Evolutionary conservation across 2,113 vertebrate species (phyloP).

Genomic region (Neomonachus schauinslandi): DNA sequence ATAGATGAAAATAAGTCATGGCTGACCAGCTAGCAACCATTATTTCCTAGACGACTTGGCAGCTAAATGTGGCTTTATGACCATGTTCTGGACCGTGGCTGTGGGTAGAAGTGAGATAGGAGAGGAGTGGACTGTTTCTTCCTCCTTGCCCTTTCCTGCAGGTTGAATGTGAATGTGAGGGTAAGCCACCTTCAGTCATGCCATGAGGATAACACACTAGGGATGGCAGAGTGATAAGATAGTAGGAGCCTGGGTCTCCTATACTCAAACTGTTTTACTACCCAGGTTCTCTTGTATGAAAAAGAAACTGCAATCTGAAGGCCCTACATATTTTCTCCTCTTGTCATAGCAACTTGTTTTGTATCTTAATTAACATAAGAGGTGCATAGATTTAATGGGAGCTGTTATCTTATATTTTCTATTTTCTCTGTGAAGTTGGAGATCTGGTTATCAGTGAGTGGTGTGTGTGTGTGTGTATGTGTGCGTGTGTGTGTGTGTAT

Average conservation of each 20-base stretch:
- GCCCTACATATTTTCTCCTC: neutral
- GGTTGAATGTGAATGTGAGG: neutral
- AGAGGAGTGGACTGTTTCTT: neutral
- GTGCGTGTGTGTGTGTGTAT: neutral
- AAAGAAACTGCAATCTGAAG: neutral
- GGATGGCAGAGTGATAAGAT: neutral
- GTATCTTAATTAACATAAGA: constrained; percentile 23
- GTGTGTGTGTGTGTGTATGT: neutral
- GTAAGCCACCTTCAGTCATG: neutral
- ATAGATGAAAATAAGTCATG: neutral
- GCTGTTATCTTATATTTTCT: neutral
- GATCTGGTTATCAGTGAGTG: neutral
- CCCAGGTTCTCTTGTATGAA: neutral
- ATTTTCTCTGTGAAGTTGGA: constrained; percentile 24
- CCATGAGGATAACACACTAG: neutral
- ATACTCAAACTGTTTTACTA: neutral
- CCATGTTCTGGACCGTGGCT: neutral
- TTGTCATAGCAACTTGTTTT: constrained; percentile 29
- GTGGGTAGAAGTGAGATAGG: neutral
- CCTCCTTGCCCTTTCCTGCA: neutral
- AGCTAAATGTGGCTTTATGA: neutral
- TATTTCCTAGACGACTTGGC: neutral
- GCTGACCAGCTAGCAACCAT: neutral
- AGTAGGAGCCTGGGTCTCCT: neutral
- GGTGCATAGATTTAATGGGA: constrained; percentile 4